A percentile compares a stretch with the other conserved stretches of the same genome.
These are phyloP conservation scores for Chelidonichthys spinosus DNA, from an alignment of 2,797 vertebrate species.

Conservation along the genomic window DNA sequence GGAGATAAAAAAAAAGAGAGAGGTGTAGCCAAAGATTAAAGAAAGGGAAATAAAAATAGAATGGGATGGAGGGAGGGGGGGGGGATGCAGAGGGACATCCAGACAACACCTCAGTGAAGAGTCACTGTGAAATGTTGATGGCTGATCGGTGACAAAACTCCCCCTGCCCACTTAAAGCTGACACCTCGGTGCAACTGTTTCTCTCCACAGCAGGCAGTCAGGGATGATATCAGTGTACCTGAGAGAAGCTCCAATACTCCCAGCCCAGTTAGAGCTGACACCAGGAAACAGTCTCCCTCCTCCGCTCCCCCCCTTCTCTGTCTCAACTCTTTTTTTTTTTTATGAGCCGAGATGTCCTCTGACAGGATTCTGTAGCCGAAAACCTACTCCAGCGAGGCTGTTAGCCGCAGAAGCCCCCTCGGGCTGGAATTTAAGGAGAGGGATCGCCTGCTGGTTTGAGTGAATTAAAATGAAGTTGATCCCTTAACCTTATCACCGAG, in stretches of 20 bases:
- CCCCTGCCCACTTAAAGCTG: conserved; percentile 78
- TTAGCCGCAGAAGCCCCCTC: conserved; percentile 72
- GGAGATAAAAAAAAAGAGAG: neutral
- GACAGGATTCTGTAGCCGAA: conserved; percentile 72
- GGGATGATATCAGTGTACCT: conserved; percentile 78
- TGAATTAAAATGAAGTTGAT: conserved; percentile 77
- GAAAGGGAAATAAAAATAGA: conserved; percentile 46
- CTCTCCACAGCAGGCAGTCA: conserved; percentile 75
- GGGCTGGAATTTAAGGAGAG: conserved; percentile 72
- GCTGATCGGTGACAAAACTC: conserved; percentile 81
- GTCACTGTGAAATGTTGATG: conserved; percentile 73
- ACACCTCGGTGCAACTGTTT: conserved; percentile 78
- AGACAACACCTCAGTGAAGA: conserved; percentile 60
- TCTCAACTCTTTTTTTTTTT: conserved; percentile 61
- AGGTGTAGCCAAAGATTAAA: conserved; percentile 47
- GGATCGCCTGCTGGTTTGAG: conserved; percentile 71
- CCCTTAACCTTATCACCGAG: conserved; percentile 57
- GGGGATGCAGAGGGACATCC: conserved; percentile 41
- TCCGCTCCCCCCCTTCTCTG: conserved; percentile 56
- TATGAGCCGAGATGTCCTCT: conserved; percentile 74
- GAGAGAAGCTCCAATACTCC: conserved; percentile 75
- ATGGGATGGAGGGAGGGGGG: neutral
- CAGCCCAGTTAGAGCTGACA: conserved; percentile 83
- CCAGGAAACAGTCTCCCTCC: conserved; percentile 75
- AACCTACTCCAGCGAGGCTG: conserved; percentile 57